Percentiles rank a stretch among this genome's conserved stretches.
These are phyloP conservation scores for Brachionus angularis DNA, from an alignment of 1,140 invertebrate genomes.

Conservation along the genomic window DNA sequence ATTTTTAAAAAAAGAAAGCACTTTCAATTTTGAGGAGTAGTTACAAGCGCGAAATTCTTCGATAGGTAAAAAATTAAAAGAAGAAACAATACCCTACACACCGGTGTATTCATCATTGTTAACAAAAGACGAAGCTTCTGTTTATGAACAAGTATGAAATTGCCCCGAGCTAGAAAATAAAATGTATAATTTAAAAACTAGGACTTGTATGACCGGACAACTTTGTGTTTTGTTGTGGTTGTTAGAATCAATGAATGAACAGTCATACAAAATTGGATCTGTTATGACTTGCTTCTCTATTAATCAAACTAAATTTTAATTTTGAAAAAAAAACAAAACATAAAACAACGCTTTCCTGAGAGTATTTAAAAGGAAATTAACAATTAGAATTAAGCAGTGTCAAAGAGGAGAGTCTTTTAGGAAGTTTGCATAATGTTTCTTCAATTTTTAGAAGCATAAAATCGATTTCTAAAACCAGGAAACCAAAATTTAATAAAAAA, in stretches of 20 bases:
- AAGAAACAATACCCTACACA: slow-evolving; percentile 11
- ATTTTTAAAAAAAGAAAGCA: background rate
- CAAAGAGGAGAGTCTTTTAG: too few relatives aligned
- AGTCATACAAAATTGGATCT: slow-evolving; percentile 49
- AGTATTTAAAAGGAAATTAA: too few relatives aligned
- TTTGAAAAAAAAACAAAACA: too few relatives aligned
- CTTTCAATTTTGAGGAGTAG: background rate
- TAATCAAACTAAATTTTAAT: too few relatives aligned
- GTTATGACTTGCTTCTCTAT: slow-evolving; percentile 55
- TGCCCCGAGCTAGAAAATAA: background rate
- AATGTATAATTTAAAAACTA: too few relatives aligned
- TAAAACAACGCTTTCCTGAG: too few relatives aligned
- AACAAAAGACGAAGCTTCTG: background rate
- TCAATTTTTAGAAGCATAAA: too few relatives aligned
- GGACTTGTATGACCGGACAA: slow-evolving; percentile 46
- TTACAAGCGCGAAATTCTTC: background rate
- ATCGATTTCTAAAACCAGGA: too few relatives aligned
- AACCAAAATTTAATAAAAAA: too few relatives aligned
- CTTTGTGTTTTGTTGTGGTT: slow-evolving; percentile 57
- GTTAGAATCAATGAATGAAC: slow-evolving; percentile 54
- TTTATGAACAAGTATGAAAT: slow-evolving; percentile 5
- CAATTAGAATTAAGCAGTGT: too few relatives aligned
- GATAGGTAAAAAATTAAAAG: slow-evolving; percentile 19
- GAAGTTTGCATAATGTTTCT: too few relatives aligned
- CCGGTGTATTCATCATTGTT: slow-evolving; percentile 10